Conservation (phyloP, 53 echinoderm and acorn worm species). For the Patiria pectinifera region DNA sequence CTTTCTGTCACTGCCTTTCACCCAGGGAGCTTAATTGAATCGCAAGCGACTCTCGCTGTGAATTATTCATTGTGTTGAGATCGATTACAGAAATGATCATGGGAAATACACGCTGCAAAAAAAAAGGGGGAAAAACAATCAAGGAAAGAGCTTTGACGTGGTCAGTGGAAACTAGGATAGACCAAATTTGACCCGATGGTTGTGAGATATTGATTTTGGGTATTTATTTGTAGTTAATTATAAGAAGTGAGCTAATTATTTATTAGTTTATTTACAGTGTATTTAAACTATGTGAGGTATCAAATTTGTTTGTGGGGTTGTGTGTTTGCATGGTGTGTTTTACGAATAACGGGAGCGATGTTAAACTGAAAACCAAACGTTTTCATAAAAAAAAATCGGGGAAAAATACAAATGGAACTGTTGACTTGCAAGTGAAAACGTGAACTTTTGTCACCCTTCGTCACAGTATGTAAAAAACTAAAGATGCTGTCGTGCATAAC, state of each 20-base stretch:
- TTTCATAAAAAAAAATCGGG: background rate
- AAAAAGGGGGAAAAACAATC: background rate
- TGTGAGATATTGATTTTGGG: background rate
- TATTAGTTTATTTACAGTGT: too few species aligned
- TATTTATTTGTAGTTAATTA: background rate
- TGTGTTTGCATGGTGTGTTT: background rate
- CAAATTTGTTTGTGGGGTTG: too few species aligned
- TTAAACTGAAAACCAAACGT: background rate
- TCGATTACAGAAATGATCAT: background rate
- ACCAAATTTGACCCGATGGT: background rate
- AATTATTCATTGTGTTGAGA: background rate
- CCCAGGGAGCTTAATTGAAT: conserved; percentile 26
- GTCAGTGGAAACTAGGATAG: background rate
- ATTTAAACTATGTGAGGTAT: too few species aligned
- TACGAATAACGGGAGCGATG: background rate
- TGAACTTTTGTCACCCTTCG: background rate
- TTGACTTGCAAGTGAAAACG: background rate
- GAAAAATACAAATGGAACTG: too few species aligned
- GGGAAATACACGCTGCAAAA: background rate
- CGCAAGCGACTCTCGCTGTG: background rate
- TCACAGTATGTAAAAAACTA: background rate
- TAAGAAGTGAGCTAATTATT: too few species aligned
- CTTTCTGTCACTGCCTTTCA: background rate
- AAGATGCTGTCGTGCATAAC: background rate
- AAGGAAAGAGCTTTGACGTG: background rate